Evolutionary conservation across 2,113 vertebrate species (phyloP), one percentile per base, ranked within the genome.

Genomic region (Macrotus californicus): DNA sequence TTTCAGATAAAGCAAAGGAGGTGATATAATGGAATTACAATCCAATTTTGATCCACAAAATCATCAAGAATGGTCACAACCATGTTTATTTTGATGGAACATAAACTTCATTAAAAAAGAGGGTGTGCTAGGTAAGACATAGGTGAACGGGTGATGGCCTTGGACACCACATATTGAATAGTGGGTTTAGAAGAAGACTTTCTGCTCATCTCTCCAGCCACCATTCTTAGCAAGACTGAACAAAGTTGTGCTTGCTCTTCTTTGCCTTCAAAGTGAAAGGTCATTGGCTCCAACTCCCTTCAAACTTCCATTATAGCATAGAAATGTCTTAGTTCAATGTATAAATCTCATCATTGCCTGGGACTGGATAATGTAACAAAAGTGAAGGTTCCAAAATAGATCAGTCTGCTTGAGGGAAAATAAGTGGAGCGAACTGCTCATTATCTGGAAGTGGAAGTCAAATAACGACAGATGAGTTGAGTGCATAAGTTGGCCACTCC

Each of bases 361-460:
- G 64, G 19, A 34, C 94, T 95, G 73, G 69, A 24, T 67, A 97
- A 95, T 36, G 10, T 83, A 84, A 95, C 87, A 89, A 89, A 79
- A 95, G 4, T 43, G 19, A 96, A 56, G 31, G 1, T 75, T 94
- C 67, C 95, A 92, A 85, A 96, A 85, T 39, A 96, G 16, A 89
- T 95, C 86, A 66, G 19, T 0, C 86, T 72, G 95, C 29, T 82
- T 3, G 18, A 19, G 15, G 66, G 82, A 69, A 73, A 92, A 43
- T 73, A 79, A 39, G 66, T 79, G 52, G 50, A 91, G 89, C 70
- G 31, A 21, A 19, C 46, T 31, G 61, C 75, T 97, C 82, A 92
- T 95, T 96, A 95, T 92, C 95, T 94, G 83, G 70, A 91, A 50
- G 43, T 41, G 85, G 88, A 86, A 87, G 93, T 93, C 70, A 89